Conservation (phyloP, 2,888 invertebrate genomes). For the Lithophane leautieri region DNA sequence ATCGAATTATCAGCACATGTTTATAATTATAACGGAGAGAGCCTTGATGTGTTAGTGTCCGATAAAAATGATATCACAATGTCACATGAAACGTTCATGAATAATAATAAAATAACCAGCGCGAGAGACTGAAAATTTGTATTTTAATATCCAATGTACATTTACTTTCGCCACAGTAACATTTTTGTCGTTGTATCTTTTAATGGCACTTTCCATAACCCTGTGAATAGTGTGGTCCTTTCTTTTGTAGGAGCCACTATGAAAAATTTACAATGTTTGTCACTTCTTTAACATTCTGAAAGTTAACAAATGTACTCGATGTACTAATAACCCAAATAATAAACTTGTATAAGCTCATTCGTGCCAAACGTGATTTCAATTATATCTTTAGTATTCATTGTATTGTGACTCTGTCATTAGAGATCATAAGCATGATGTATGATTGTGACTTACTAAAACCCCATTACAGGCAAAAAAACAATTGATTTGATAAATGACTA, state of each 20-base stretch:
- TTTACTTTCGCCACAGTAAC: neutral
- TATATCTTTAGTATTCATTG: constrained; percentile 46
- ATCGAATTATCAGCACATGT: constrained; percentile 15
- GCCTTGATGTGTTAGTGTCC: constrained; percentile 32
- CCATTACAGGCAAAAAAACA: constrained; percentile 46
- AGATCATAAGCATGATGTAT: constrained; percentile 52
- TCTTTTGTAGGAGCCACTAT: neutral
- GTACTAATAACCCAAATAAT: constrained; percentile 50
- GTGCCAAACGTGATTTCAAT: constrained; percentile 55
- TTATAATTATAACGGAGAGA: constrained; percentile 30
- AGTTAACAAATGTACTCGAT: constrained; percentile 15
- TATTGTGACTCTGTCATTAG: constrained; percentile 42
- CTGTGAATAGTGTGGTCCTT: neutral
- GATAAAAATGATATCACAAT: constrained; percentile 49
- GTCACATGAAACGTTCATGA: constrained; percentile 11
- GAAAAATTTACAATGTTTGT: neutral
- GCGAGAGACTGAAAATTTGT: neutral
- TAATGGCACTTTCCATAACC: neutral
- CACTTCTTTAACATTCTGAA: neutral
- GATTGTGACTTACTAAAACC: constrained; percentile 40
- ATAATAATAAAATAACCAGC: constrained; percentile 2
- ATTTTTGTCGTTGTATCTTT: neutral
- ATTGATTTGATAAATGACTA: constrained; percentile 56
- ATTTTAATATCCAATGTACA: neutral
- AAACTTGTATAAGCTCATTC: constrained; percentile 14